Evolutionary conservation across 2,113 vertebrate genomes (phyloP).

Genomic region (Meleagris gallopavo): DNA sequence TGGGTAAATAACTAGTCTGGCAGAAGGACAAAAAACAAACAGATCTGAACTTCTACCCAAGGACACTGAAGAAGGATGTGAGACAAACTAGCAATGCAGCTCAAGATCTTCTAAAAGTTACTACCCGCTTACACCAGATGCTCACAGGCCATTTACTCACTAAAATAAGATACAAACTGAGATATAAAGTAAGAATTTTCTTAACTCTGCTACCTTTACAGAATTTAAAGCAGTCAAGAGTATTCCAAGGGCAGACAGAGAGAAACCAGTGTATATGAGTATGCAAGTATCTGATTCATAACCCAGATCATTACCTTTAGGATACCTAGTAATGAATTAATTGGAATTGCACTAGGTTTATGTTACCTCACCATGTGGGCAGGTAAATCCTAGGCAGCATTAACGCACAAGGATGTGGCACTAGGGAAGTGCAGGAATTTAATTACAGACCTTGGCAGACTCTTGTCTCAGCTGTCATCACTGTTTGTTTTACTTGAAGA

Average conservation of each 20-base stretch:
- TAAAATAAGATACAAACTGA: neutral
- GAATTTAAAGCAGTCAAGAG: neutral
- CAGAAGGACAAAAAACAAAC: neutral
- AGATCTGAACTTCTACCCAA: conserved; percentile 5
- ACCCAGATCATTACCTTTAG: neutral
- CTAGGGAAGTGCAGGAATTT: neutral
- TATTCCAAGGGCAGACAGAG: neutral
- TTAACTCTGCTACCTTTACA: neutral
- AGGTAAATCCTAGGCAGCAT: neutral
- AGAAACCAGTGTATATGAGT: neutral
- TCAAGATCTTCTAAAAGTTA: neutral
- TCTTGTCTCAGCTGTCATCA: neutral
- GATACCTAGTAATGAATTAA: neutral
- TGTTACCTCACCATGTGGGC: neutral
- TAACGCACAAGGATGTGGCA: neutral
- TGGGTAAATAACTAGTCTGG: neutral
- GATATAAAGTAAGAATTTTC: neutral
- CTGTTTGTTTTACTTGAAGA: neutral
- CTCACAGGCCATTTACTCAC: neutral
- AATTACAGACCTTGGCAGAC: conserved; percentile 31
- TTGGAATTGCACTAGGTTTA: neutral
- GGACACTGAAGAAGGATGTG: neutral
- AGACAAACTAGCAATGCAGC: neutral
- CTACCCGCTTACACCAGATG: neutral
- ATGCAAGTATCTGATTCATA: neutral